phyloP scores from a whole-genome alignment of 2,888 invertebrate species.

The Folsomia manolachei region DNA sequence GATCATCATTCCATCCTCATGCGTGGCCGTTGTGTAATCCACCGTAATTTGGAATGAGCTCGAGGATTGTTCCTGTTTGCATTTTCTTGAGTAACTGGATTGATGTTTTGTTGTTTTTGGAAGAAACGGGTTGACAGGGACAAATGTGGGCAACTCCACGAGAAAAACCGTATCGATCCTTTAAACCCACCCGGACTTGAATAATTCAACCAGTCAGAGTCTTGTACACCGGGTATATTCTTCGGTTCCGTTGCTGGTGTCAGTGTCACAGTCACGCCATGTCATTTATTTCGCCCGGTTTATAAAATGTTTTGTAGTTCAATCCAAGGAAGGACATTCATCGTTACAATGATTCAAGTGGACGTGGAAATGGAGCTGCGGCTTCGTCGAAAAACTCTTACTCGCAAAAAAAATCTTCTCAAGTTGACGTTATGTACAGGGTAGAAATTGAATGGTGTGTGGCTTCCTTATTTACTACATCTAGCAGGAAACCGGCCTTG shows the following conservation, averaged over 20 bases:
- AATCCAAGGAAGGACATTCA: background rate
- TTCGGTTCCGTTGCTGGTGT: too few species aligned
- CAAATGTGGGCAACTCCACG: conserved; percentile 9
- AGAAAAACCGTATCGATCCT: conserved; percentile 10
- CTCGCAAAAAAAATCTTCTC: conserved; percentile 16
- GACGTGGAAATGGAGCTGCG: background rate
- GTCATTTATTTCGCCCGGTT: background rate
- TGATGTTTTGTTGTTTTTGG: conserved; percentile 23
- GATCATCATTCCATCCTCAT: background rate
- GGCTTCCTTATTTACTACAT: conserved; percentile 9
- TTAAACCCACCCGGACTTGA: conserved; percentile 11
- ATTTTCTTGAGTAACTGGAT: conserved; percentile 8
- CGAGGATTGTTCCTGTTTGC: conserved; percentile 1
- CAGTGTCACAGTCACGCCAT: background rate
- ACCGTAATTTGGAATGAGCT: background rate
- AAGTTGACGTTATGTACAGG: conserved; percentile 18
- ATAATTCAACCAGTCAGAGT: conserved; percentile 10
- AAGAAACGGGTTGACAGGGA: conserved; percentile 18
- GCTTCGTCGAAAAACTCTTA: background rate
- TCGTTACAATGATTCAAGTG: background rate
- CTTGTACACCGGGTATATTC: background rate
- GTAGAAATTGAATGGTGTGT: conserved; percentile 9
- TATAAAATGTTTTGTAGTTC: background rate
- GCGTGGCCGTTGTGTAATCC: background rate
- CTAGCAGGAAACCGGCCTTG: conserved; percentile 48